phyloP scores from a whole-genome alignment of 2,797 vertebrate genomes.

The Pogoniulus pusillus region DNA sequence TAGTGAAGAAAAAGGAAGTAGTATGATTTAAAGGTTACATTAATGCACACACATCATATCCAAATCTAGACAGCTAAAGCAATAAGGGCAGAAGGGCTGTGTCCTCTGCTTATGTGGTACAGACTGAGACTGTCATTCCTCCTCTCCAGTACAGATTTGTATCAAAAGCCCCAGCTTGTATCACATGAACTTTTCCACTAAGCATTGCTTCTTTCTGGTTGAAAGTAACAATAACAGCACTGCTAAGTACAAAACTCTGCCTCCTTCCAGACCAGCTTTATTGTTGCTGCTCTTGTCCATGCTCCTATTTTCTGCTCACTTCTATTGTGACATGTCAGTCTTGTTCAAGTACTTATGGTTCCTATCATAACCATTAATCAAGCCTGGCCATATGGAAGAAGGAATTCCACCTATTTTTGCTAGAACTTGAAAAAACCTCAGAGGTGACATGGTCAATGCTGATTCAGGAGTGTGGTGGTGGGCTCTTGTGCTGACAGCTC shows the following conservation, averaged over 20 bases:
- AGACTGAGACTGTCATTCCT: background rate
- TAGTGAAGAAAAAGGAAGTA: background rate
- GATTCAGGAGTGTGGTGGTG: background rate
- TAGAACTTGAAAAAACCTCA: background rate
- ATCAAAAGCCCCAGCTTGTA: background rate
- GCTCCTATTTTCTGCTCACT: background rate
- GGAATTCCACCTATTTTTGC: background rate
- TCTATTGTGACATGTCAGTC: accelerated
- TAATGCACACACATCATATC: background rate
- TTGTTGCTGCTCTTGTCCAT: background rate
- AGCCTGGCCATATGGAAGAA: background rate
- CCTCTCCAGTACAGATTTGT: background rate
- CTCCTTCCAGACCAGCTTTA: background rate
- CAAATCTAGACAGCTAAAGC: background rate
- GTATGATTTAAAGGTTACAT: background rate
- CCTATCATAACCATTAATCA: accelerated
- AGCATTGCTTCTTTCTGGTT: background rate
- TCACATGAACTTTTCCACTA: background rate
- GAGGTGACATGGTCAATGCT: background rate
- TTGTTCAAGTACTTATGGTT: accelerated
- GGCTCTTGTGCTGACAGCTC: background rate
- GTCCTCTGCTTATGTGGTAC: background rate
- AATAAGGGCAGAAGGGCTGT: background rate
- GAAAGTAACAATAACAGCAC: background rate
- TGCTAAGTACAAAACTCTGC: accelerated